Conservation (phyloP, 2,113 vertebrate genomes). For the Muntiacus reevesi region DNA sequence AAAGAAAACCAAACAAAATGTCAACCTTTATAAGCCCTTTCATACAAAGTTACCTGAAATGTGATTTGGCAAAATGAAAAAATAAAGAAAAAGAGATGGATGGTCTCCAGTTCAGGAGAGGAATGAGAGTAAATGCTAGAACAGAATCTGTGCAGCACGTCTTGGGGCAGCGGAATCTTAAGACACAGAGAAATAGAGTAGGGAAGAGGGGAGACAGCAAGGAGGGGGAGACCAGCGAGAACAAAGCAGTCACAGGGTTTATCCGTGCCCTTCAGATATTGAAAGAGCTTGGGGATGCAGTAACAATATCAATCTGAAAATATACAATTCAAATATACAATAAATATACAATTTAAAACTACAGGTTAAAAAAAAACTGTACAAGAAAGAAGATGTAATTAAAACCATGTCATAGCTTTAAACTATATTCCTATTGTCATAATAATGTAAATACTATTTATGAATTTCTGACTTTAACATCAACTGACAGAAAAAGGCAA, state of each 20-base stretch:
- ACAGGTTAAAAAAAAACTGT: not conserved
- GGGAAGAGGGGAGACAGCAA: fast-evolving
- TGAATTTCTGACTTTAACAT: not conserved
- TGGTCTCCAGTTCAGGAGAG: not conserved
- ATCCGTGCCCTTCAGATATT: not conserved
- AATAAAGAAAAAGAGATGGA: not conserved
- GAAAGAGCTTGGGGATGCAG: not conserved
- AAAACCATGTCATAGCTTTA: not conserved
- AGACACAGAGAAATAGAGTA: fast-evolving
- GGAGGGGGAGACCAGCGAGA: not conserved
- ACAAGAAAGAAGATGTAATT: not conserved
- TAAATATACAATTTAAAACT: not conserved
- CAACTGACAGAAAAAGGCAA: not conserved
- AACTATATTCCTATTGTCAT: not conserved
- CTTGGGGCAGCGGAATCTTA: fast-evolving
- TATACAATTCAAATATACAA: not conserved
- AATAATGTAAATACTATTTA: not conserved
- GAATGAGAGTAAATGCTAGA: not conserved
- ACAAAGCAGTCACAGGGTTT: fast-evolving
- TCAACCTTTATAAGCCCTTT: not conserved
- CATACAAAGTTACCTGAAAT: not conserved
- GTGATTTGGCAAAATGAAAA: not conserved
- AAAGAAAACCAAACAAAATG: not conserved
- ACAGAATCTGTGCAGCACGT: not conserved
- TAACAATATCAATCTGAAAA: not conserved